These are phyloP conservation scores for Ethmia dodecea DNA, from an alignment of 2,888 invertebrate genomes.

Conservation along the genomic window DNA sequence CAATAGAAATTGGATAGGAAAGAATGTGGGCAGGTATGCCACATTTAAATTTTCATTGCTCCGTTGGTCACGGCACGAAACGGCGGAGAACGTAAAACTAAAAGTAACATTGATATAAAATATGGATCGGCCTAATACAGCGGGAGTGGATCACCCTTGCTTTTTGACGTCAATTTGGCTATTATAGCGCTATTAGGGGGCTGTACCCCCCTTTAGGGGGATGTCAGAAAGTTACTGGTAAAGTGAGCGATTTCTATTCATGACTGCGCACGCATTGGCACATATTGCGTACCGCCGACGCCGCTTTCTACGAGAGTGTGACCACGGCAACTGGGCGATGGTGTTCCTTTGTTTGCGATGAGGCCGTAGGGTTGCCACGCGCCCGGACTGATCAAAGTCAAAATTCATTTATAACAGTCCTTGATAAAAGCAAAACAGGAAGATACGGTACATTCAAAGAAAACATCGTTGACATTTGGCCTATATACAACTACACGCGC, in stretches of 20 bases:
- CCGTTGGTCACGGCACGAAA: slow-evolving; percentile 3
- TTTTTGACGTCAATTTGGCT: slow-evolving; percentile 26
- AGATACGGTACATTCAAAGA: too few species aligned
- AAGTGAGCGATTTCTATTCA: slow-evolving; percentile 68
- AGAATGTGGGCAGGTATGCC: too few species aligned
- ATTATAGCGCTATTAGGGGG: slow-evolving; percentile 29
- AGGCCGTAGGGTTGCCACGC: too few species aligned
- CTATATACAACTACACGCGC: too few species aligned
- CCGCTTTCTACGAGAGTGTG: slow-evolving; percentile 26
- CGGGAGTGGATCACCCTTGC: slow-evolving; percentile 30
- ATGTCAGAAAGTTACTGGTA: slow-evolving; percentile 43
- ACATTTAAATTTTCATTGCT: too few species aligned
- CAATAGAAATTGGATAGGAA: too few species aligned
- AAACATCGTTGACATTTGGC: too few species aligned
- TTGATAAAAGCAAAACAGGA: too few species aligned
- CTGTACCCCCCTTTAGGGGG: slow-evolving; percentile 19
- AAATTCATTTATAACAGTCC: too few species aligned
- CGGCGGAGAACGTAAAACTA: not conserved
- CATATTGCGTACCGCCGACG: slow-evolving; percentile 26
- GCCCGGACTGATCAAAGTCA: too few species aligned
- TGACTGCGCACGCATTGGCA: slow-evolving; percentile 36
- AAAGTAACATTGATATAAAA: slow-evolving; percentile 20
- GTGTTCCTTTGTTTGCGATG: not conserved
- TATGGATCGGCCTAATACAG: slow-evolving; percentile 43
- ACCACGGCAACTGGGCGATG: slow-evolving; percentile 25